Evolutionary conservation across 1,140 invertebrate species (phyloP).

Genomic region (Babylonia areolata): DNA sequence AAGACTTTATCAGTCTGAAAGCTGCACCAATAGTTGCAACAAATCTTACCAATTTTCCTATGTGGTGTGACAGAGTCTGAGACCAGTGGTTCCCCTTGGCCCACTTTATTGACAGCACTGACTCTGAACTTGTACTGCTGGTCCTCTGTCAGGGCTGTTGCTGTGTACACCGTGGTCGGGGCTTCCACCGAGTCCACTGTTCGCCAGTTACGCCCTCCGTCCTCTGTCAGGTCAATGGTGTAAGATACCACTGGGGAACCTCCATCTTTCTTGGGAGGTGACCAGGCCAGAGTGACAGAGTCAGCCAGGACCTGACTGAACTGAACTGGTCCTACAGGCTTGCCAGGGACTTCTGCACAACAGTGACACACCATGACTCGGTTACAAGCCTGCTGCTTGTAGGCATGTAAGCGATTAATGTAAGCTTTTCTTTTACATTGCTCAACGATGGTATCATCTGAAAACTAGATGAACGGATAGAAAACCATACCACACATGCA

Average conservation of each 20-base stretch:
- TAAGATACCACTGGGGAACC: conserved; percentile 86
- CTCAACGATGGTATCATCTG: too few relatives aligned
- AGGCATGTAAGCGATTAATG: too few relatives aligned
- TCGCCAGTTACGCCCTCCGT: conserved; percentile 54
- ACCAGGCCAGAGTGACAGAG: conserved; percentile 95
- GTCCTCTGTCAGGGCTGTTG: conserved; percentile 90
- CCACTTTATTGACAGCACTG: conserved; percentile 81
- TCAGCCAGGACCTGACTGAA: conserved; percentile 94
- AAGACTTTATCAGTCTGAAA: background rate
- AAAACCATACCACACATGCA: too few relatives aligned
- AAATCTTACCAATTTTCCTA: conserved; percentile 58
- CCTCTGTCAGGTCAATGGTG: conserved; percentile 70
- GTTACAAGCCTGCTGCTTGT: too few relatives aligned
- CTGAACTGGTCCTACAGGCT: conserved; percentile 93
- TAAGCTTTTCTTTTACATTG: too few relatives aligned
- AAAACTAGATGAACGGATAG: too few relatives aligned
- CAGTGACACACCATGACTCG: background rate
- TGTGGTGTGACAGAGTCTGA: conserved; percentile 55
- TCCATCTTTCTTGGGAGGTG: conserved; percentile 91
- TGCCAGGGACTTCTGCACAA: conserved; percentile 86
- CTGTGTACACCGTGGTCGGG: conserved; percentile 81
- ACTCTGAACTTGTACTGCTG: conserved; percentile 97
- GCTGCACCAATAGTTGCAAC: background rate
- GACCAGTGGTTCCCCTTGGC: conserved; percentile 78
- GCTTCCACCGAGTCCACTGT: conserved; percentile 52